phyloP scores from a whole-genome alignment of 2,113 vertebrate species.

The Cheirogaleus medius region DNA sequence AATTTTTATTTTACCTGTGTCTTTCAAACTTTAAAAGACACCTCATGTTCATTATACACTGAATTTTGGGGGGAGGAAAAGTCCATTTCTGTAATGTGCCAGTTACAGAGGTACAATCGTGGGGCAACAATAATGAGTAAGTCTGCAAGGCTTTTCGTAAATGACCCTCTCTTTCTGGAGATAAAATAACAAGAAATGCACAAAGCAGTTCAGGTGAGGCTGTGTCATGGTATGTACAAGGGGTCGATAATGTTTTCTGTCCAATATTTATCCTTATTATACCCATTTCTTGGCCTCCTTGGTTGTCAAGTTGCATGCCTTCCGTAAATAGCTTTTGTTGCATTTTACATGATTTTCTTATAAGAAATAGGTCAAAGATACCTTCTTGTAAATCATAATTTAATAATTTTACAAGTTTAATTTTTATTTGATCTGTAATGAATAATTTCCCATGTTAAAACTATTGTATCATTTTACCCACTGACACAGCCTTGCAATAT shows the following conservation, averaged over 20 bases:
- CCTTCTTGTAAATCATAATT: background rate
- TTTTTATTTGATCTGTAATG: background rate
- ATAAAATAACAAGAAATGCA: background rate
- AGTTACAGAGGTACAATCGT: background rate
- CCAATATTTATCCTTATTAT: background rate
- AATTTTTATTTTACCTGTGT: slow-evolving; percentile 5
- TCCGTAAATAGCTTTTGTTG: background rate
- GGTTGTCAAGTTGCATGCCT: background rate
- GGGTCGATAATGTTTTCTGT: background rate
- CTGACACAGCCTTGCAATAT: background rate
- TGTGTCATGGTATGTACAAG: background rate
- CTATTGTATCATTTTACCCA: background rate
- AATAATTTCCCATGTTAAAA: background rate
- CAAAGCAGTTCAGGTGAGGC: background rate
- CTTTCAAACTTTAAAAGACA: slow-evolving; percentile 13
- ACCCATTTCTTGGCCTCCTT: background rate
- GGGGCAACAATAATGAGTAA: background rate
- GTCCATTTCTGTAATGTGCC: background rate
- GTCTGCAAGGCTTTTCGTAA: background rate
- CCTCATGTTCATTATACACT: background rate
- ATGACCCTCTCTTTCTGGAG: background rate
- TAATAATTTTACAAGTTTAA: background rate
- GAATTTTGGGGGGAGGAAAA: background rate
- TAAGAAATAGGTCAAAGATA: background rate
- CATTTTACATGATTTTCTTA: background rate